phyloP scores from a whole-genome alignment of 2,888 invertebrate species.

The Melinaea marsaeus region DNA sequence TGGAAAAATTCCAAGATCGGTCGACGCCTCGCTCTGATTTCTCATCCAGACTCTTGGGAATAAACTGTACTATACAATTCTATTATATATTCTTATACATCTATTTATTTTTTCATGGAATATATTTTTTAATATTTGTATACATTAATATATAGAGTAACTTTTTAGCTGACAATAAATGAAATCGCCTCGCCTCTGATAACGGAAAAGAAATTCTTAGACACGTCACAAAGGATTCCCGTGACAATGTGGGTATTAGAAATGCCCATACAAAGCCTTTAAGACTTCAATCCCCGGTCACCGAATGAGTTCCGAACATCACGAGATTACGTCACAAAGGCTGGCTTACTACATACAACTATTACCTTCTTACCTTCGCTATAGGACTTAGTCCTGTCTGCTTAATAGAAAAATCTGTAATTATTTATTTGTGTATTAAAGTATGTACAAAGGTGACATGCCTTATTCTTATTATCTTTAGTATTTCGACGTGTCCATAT shows the following conservation, averaged over 20 bases:
- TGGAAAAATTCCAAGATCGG: slow-evolving; percentile 76
- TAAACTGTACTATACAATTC: not conserved
- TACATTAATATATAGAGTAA: too few relatives aligned
- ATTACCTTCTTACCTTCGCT: slow-evolving; percentile 59
- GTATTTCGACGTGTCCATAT: too few relatives aligned
- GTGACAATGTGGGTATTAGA: slow-evolving; percentile 54
- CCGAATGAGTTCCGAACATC: slow-evolving; percentile 52
- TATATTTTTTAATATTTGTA: too few relatives aligned
- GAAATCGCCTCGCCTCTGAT: slow-evolving; percentile 11
- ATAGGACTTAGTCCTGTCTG: slow-evolving; percentile 12
- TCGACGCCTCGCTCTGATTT: slow-evolving; percentile 33
- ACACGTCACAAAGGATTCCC: slow-evolving; percentile 39
- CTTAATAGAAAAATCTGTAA: too few relatives aligned
- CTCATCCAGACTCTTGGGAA: slow-evolving; percentile 10
- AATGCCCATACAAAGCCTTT: slow-evolving; percentile 72
- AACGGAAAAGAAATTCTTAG: slow-evolving; percentile 37
- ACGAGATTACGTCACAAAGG: slow-evolving; percentile 65
- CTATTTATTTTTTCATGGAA: too few relatives aligned
- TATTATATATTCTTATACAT: not conserved
- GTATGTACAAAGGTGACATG: too few relatives aligned
- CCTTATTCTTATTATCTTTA: too few relatives aligned
- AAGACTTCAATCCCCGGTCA: slow-evolving; percentile 48
- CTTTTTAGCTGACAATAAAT: not conserved
- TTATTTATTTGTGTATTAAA: too few relatives aligned
- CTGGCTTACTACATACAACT: slow-evolving; percentile 53